A percentile compares a stretch with the other conserved stretches of the same genome.
Evolutionary conservation across 2,797 vertebrate genomes (phyloP).

Genomic region (Knipowitschia caucasica): DNA sequence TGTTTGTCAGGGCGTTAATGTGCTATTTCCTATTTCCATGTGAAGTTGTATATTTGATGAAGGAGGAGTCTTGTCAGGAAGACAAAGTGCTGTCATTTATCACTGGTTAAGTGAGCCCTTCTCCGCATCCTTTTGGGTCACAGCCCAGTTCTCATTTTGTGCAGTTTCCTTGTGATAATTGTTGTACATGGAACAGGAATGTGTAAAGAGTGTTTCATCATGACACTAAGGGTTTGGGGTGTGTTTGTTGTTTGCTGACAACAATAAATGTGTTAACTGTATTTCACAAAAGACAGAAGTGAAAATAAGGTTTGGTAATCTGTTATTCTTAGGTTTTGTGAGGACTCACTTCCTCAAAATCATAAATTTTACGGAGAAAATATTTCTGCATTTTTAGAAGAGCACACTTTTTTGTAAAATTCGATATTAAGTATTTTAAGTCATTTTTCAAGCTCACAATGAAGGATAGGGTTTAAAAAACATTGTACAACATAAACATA

Average conservation of each 20-base stretch:
- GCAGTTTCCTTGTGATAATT: neutral
- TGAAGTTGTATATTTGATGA: conserved; percentile 92
- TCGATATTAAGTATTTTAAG: no score
- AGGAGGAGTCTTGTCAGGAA: conserved; percentile 90
- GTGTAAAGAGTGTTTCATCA: neutral
- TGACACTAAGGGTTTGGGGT: conserved; percentile 8
- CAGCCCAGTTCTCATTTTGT: conserved; percentile 22
- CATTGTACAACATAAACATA: neutral
- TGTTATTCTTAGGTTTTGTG: conserved; percentile 69
- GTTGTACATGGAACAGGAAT: neutral
- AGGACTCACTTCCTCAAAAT: conserved; percentile 70
- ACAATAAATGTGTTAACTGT: conserved; percentile 52
- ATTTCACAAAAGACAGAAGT: conserved; percentile 72
- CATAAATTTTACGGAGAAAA: conserved; percentile 39
- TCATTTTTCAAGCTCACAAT: neutral
- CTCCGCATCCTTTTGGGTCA: conserved; percentile 51
- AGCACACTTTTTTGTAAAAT: neutral
- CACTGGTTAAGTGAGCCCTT: conserved; percentile 85
- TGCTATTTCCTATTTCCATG: conserved; percentile 89
- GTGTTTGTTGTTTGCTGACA: conserved; percentile 45
- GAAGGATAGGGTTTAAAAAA: neutral
- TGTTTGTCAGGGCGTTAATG: conserved; percentile 92
- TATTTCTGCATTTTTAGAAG: conserved; percentile 47
- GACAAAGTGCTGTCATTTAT: conserved; percentile 92
- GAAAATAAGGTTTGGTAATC: conserved; percentile 78